Evolutionary conservation across 1,140 invertebrate genomes (phyloP), one percentile per base, ranked within the genome.

Genomic region (Drosophila ercepeae): DNA sequence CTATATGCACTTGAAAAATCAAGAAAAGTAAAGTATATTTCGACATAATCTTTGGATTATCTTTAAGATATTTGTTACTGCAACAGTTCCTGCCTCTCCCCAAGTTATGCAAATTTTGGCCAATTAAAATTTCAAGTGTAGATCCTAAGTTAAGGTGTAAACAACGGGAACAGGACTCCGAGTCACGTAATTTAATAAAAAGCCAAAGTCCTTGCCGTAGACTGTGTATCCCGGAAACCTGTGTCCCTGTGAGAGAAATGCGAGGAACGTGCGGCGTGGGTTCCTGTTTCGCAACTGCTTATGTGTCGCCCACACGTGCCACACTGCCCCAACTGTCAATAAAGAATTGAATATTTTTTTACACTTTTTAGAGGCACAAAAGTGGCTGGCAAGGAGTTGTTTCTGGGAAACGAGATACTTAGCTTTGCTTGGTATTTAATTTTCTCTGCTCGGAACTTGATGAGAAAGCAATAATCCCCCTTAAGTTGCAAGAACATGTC

Each of bases 121-220:
- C 6, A 14, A 5, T 14, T 3, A 39, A 13, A 6, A 1, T 39
- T 39, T 39, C 7, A 16, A 45, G 52, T 50, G 34, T 53, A 41
- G 14, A 6, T 13, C 4, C 13, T 5, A 0, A 8, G 16, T 16
- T 19, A 42, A 42, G 21, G 18, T 32, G 54, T n/a, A 16, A 41
- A 52, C 13, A 50, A 23, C 21, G 21, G 4, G 16, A 53, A n/a
- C n/a, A n/a, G 16, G 54, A 59, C 42, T 32, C 29, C 25, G 53
- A 75, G 44, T 67, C 78, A 82, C 78, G 78, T 82, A 83, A 82
- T 82, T 82, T 78, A 78, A 82, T 82, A 83, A 82, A 83, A 83
- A 78, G 73, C 78, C 78, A 77, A 67, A 82, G 78, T 82, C 68
- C 78, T 82, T 45, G 65, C 68, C 69, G 78, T 78, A 82, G 60